A percentile compares a stretch with the other conserved stretches of the same genome.
These are phyloP conservation scores for Dermatemys mawii DNA, from an alignment of 2,113 vertebrate genomes.

Conservation along the genomic window DNA sequence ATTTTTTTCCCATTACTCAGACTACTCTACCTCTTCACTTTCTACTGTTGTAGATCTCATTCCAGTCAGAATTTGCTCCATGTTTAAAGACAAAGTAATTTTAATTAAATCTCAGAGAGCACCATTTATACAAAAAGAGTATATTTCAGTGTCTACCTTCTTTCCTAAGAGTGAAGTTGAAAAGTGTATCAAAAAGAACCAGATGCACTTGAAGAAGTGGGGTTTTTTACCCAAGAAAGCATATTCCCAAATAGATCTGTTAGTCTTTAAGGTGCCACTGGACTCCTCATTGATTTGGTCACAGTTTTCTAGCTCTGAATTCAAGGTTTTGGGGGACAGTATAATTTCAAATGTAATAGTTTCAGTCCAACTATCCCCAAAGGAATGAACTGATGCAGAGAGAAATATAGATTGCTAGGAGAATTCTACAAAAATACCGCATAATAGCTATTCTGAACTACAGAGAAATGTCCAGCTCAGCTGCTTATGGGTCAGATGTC, in stretches of 20 bases:
- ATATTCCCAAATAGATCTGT: too few species aligned
- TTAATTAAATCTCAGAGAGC: constrained; percentile 35
- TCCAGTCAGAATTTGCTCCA: constrained; percentile 33
- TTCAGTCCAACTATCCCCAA: background rate
- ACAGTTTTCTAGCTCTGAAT: too few species aligned
- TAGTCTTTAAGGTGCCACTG: too few species aligned
- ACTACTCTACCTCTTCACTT: constrained; percentile 32
- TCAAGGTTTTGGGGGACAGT: too few species aligned
- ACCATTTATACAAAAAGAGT: constrained; percentile 27
- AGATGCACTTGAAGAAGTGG: too few species aligned
- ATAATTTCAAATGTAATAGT: background rate
- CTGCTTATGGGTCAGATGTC: background rate
- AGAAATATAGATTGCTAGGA: background rate
- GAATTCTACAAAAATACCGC: background rate
- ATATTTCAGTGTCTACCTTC: background rate
- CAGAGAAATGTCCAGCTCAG: background rate
- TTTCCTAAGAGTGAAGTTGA: background rate
- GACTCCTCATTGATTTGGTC: too few species aligned
- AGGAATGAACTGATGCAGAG: background rate
- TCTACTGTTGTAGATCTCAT: background rate
- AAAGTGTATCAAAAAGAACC: background rate
- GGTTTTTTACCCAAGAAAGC: too few species aligned
- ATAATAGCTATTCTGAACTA: too few species aligned
- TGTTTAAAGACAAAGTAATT: background rate
- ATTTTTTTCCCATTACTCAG: constrained; percentile 67